phyloP scores from a whole-genome alignment of 1,140 invertebrate species.

The Zaprionus ghesquierei region DNA sequence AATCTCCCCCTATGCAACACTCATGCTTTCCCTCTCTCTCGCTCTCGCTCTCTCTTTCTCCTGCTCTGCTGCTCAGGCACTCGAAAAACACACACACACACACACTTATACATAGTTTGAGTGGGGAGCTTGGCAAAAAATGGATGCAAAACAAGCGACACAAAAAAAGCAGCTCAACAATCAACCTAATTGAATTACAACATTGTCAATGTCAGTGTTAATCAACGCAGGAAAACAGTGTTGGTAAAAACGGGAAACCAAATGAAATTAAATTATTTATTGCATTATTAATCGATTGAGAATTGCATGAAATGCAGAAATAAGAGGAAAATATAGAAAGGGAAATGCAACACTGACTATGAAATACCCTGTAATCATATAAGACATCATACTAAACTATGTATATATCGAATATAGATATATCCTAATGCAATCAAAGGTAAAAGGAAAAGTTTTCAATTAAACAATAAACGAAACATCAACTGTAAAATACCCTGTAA shows the following conservation, averaged over 20 bases:
- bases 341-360: neutral
- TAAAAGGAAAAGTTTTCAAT: no score
- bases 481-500: neutral
- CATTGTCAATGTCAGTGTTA: constrained; percentile 18
- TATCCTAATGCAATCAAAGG: no score
- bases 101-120: no score
- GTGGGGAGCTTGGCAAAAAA: neutral
- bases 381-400: no score
- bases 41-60: neutral
- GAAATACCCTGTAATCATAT: no score
- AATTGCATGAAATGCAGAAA: no score
- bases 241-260: neutral
- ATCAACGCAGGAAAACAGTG: neutral
- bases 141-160: neutral
- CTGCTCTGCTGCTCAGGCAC: neutral
- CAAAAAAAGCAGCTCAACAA: constrained; percentile 26
- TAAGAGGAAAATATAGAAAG: no score
- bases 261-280: neutral
- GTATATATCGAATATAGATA: no score
- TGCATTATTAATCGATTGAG: neutral
- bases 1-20: constrained; percentile 34
- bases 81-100: neutral
- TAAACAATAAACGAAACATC: no score
- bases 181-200: constrained; percentile 33
- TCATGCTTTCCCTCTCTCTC: neutral